phyloP scores from a whole-genome alignment of 2,797 vertebrate genomes.

The Poeciliopsis presidionis region DNA sequence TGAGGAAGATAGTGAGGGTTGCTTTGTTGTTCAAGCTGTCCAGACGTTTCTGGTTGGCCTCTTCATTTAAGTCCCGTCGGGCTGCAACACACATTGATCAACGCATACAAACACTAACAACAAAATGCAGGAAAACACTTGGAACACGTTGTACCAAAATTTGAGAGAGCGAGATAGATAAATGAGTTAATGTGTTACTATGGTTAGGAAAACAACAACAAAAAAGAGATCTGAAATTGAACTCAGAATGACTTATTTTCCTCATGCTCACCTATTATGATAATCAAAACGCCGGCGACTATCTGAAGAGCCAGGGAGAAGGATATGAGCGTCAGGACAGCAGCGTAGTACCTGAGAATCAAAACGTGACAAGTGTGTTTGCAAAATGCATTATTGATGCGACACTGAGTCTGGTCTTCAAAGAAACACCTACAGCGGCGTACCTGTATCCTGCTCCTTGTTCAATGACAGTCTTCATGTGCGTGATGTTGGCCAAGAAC shows the following conservation, averaged over 20 bases:
- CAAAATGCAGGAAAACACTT: constrained; percentile 17
- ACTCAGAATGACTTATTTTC: background rate
- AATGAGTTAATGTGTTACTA: constrained; percentile 65
- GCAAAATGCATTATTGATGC: background rate
- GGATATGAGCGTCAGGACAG: constrained; percentile 88
- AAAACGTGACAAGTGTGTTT: background rate
- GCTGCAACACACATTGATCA: constrained; percentile 75
- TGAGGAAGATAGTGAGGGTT: constrained; percentile 87
- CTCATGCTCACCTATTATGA: constrained; percentile 86
- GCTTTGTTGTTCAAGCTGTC: constrained; percentile 87
- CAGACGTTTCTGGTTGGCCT: constrained; percentile 85
- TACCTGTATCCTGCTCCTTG: constrained; percentile 87
- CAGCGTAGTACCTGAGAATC: constrained; percentile 79
- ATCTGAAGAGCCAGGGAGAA: constrained; percentile 91
- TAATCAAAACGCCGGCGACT: constrained; percentile 86
- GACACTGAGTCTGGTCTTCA: background rate
- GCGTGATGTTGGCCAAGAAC: constrained; percentile 90
- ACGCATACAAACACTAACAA: constrained; percentile 48
- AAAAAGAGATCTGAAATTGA: constrained; percentile 10
- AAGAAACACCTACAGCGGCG: background rate
- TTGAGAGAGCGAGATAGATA: no score
- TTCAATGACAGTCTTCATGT: constrained; percentile 92
- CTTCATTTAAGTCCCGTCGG: constrained; percentile 85
- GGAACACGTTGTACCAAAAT: background rate
- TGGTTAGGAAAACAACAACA: constrained; percentile 39